These are phyloP conservation scores for Escarpia spicata DNA, from an alignment of 2,888 invertebrate genomes.

Conservation along the genomic window DNA sequence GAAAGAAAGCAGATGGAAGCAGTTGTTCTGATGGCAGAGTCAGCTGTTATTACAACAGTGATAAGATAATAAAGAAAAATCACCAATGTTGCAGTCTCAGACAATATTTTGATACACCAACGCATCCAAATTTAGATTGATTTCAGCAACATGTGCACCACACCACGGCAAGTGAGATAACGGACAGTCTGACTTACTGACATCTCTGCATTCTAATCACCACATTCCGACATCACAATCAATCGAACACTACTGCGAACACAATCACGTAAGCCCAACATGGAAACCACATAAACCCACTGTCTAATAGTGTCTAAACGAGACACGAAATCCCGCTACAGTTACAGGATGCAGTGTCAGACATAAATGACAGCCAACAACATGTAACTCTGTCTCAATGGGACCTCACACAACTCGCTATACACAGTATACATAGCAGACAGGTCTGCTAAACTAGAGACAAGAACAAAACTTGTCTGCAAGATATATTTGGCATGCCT, in stretches of 20 bases:
- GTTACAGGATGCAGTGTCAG: not conserved
- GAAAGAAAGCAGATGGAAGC: not conserved
- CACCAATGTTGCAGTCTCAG: not conserved
- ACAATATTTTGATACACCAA: not conserved
- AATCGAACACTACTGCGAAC: not conserved
- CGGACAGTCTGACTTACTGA: not conserved
- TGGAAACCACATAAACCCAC: not conserved
- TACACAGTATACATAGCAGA: not conserved
- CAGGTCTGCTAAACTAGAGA: not conserved
- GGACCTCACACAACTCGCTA: not conserved
- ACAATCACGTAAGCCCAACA: not conserved
- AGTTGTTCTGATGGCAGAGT: not conserved
- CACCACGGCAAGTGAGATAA: not conserved
- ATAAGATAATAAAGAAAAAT: not conserved
- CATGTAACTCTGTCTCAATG: not conserved
- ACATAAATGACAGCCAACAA: not conserved
- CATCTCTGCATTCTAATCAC: conserved; percentile 5
- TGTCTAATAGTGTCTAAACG: too few relatives aligned
- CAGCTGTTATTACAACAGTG: not conserved
- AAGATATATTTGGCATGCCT: not conserved
- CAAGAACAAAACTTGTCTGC: not conserved
- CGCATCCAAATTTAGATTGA: not conserved
- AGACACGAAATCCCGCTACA: not conserved
- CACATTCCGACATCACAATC: not conserved
- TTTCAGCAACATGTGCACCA: not conserved